Evolutionary conservation across 2,888 invertebrate species (phyloP), one percentile per base, ranked within the genome.

Genomic region (Phragmatobia fuliginosa): DNA sequence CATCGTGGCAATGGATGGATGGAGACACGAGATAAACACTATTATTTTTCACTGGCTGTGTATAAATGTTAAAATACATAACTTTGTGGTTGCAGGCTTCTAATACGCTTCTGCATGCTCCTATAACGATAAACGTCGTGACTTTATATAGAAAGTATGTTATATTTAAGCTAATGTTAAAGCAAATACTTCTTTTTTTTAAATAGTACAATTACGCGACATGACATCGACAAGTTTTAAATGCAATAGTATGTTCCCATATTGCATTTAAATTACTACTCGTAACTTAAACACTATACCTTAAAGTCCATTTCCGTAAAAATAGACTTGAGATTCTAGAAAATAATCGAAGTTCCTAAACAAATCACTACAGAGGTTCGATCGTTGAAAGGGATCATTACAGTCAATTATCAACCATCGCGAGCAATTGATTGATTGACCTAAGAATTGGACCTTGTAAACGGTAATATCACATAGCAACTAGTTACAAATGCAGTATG

Each of bases 341-440:
- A 52, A 56, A 11, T 16, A 0, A 25, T 38, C 16, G n/a, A 52
- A 52, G 25, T 38, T 38, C 52, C 52, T 33, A 56, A 52, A 64
- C 16, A 33, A 64, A 52, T 52, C 52, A 65, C 25, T 36, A 28
- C 64, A 18, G 4, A 56, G 18, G 16, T 25, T 33, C 58, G 41
- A 25, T 58, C 21, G 18, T 18, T 49, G 33, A 59, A 71, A 67
- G 60, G 66, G 72, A 69, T 79, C 72, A 78, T 78, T 78, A 79
- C 80, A 85, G 78, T 74, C 88, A 90, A 90, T 88, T 88, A 90
- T 60, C 65, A 71, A 74, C 82, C 78, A 87, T 87, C 86, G 81
- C 73, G 72, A 77, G 72, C 90, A 91, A 91, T 91, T 89, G 85
- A 87, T 87, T 85, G 84, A 80, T 75, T 74, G 63, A 41, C 70